Conservation (phyloP, 2,113 vertebrate genomes). For the Chaenogobius annularis region DNA sequence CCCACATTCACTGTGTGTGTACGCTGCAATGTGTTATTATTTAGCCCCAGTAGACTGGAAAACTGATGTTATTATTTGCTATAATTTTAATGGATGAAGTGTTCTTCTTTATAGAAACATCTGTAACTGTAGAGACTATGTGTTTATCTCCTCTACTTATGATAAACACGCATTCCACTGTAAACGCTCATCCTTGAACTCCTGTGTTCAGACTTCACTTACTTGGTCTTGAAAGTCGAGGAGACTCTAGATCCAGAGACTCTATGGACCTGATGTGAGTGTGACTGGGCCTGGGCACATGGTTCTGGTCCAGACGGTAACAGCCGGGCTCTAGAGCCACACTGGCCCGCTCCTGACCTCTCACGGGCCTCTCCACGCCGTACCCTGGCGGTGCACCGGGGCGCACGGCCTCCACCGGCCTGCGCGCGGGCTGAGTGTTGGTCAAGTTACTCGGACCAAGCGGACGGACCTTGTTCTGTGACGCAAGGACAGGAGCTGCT, state of each 20-base stretch:
- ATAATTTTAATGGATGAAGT: not conserved
- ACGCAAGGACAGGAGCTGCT: conserved; percentile 45
- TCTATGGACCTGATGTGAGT: conserved; percentile 68
- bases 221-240: conserved; percentile 63
- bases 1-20: no score
- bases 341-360: conserved; percentile 64
- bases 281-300: conserved; percentile 42
- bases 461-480: conserved; percentile 75
- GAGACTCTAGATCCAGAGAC: conserved; percentile 72
- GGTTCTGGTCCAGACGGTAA: conserved; percentile 54
- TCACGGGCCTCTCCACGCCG: conserved; percentile 65
- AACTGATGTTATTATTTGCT: not conserved
- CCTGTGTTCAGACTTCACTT: conserved; percentile 29
- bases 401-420: conserved; percentile 57
- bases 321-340: conserved; percentile 48
- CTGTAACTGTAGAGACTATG: not conserved
- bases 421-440: conserved; percentile 57
- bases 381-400: conserved; percentile 44
- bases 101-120: not conserved
- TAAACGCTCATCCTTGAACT: not conserved
- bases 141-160: not conserved
- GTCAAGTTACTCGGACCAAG: conserved; percentile 75
- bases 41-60: not conserved
- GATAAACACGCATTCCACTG: not conserved
- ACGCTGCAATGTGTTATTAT: not conserved